Base-by-base conservation (phyloP, 2,888 invertebrate species). In the Phalera bucephala region DNA sequence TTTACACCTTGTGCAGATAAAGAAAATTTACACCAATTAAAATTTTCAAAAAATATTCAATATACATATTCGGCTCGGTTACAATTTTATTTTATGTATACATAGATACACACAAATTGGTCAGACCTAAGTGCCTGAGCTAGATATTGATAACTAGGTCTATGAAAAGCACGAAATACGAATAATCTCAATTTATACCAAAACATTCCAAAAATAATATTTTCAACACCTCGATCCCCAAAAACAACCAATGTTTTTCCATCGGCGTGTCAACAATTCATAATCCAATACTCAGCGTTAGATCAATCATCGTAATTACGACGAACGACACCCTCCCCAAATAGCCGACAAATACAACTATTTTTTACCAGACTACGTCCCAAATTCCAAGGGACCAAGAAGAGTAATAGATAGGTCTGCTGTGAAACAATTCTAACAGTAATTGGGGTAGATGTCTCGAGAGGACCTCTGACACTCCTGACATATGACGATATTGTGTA, bases 401-500 rank as follows among this genome's bases (percentile, higher is more conserved):
- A 72, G 71, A 73, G 79, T 80, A 86, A 85, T 86, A 83, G 81
- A 85, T 82, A 84, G 73, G 66, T 65, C 54, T 65, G 63, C 42
- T 58, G 37, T 34, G 76, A 75, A 81, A 83, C 86, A 85, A 82
- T 86, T 82, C 78, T 71, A 70, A 62, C 72, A 56, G 80, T 82
- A 83, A 84, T 82, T 80, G 80, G 84, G 79, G 78, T 72, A 70
- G 79, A 64, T 67, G 74, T 75, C 77, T 74, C 80, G 48, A 52
- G 82, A 76, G 76, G 62, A 55, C 61, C 55, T 58, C 56, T 70
- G 84, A 73, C 83, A 72, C 61, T 50, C 64, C 41, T 79, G 83
- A 82, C 84, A 69, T 80, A 83, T 83, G 79, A 79, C 80, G 72
- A 83, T 83, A 82, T 80, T 80, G 80, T 82, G 80, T 73, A 81